A percentile compares a stretch with the other conserved stretches of the same genome.
These are phyloP conservation scores for Trachemys scripta DNA, from an alignment of 2,113 vertebrate species.

Conservation along the genomic window DNA sequence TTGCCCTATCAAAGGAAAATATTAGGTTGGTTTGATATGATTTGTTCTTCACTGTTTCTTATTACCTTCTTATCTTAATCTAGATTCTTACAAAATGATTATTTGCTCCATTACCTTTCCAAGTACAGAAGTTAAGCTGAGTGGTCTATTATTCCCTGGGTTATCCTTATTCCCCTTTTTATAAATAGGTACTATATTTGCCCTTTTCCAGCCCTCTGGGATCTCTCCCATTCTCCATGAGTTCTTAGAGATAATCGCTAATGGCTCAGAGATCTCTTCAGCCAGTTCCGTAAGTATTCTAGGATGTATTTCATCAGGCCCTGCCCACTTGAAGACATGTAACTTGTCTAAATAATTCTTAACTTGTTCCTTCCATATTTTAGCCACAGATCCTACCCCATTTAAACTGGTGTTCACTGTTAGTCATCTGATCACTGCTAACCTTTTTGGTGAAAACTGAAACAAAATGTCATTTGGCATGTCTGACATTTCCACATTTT, in stretches of 20 bases:
- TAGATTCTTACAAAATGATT: too few species aligned
- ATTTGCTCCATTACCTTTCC: too few species aligned
- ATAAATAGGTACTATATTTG: too few species aligned
- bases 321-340: background rate
- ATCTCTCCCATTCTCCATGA: background rate
- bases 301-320: background rate
- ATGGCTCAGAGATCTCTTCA: background rate
- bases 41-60: too few species aligned
- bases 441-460: background rate
- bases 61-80: too few species aligned
- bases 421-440: background rate
- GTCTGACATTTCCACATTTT: background rate
- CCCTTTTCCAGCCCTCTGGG: background rate
- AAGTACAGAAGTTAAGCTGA: too few species aligned
- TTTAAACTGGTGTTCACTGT: background rate
- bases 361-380: background rate
- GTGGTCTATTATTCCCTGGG: too few species aligned
- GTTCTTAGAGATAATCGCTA: background rate
- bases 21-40: too few species aligned
- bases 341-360: background rate
- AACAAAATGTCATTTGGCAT: background rate
- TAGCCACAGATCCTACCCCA: background rate
- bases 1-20: too few species aligned
- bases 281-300: background rate
- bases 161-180: too few species aligned